Evolutionary conservation across 2,888 invertebrate genomes (phyloP).

Genomic region (Ophioninae sp.): DNA sequence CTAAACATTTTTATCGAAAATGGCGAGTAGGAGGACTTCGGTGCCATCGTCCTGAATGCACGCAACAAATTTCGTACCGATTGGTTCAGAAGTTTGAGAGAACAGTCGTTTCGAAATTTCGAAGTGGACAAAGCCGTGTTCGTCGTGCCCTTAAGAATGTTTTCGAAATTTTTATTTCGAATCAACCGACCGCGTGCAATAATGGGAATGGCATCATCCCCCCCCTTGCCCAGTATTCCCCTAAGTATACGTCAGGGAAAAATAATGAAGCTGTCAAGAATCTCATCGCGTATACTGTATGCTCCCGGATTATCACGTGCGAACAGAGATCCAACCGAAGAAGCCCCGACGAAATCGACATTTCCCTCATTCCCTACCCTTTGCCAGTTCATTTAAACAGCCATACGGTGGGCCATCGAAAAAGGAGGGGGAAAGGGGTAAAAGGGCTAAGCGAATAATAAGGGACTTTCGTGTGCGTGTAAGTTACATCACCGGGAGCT

Average conservation of each 20-base stretch:
- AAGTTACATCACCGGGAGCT: conserved; percentile 36
- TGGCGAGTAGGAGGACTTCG: too few species aligned
- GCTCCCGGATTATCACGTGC: conserved; percentile 54
- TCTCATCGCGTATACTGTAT: conserved; percentile 37
- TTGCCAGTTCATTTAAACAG: conserved; percentile 49
- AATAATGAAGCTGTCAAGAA: conserved; percentile 61
- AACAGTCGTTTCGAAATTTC: too few species aligned
- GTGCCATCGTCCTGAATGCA: too few species aligned
- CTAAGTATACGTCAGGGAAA: neutral
- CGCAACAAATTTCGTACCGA: too few species aligned
- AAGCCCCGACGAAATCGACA: conserved; percentile 37
- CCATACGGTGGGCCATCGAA: neutral
- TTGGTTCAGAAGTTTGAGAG: too few species aligned
- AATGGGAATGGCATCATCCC: too few species aligned
- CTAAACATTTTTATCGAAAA: too few species aligned
- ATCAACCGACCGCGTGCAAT: too few species aligned
- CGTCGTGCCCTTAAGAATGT: too few species aligned
- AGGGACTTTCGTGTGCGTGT: conserved; percentile 46
- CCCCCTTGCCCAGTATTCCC: too few species aligned
- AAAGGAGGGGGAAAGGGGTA: conserved; percentile 34
- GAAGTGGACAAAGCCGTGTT: too few species aligned
- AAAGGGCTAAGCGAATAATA: conserved; percentile 55
- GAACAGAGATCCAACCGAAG: conserved; percentile 8
- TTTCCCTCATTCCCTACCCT: conserved; percentile 22
- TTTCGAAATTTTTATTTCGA: too few species aligned